Evolutionary conservation across 37 sponge, comb jelly and placozoan genomes (phyloP), one percentile per base, ranked within the genome.

Genomic region (Petrosia ficiformis): DNA sequence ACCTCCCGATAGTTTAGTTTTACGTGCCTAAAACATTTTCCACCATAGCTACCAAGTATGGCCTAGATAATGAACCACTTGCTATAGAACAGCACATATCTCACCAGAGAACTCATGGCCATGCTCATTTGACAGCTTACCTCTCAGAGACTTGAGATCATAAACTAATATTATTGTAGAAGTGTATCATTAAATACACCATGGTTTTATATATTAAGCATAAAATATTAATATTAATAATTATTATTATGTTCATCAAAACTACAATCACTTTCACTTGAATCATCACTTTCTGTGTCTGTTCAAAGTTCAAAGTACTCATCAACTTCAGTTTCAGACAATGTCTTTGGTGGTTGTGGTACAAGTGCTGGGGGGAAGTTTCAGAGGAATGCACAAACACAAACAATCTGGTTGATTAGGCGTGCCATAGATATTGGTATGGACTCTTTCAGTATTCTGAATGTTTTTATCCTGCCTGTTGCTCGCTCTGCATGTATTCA

Each of bases 381-480:
- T 25, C 69, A 54, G 10, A 78, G 52, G 11, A 78, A 48, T 2
- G 54, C 68, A 78, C 78, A 78, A 22, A 78, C 70, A 22, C 14
- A 42, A n/a, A 67, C 34, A 42, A 78, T 68, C 40, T 78, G 78
- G 40, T 78, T 78, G 35, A 37, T 68, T 21, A 71, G 65, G 16
- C 78, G 69, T 36, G 58, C 31, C 77, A 76, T 28, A 29, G 77
- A 64, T 2, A 76, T 37, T 35, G 80, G 80, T 71, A 73, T 59
- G 6, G 48, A 26, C 24, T 30, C 60, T 31, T 80, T 71, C 21
- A 80, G 52, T n/a, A n/a, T n/a, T n/a, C n/a, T n/a, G n/a, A n/a
- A n/a, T n/a, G n/a, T n/a, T n/a, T n/a, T n/a, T n/a, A 73, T 39
- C 32, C 72, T 48, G 41, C 63, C 66, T 14, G 67, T 77, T n/a